phyloP scores from a whole-genome alignment of 2,888 invertebrate species.

The Rhamnusium bicolor region DNA sequence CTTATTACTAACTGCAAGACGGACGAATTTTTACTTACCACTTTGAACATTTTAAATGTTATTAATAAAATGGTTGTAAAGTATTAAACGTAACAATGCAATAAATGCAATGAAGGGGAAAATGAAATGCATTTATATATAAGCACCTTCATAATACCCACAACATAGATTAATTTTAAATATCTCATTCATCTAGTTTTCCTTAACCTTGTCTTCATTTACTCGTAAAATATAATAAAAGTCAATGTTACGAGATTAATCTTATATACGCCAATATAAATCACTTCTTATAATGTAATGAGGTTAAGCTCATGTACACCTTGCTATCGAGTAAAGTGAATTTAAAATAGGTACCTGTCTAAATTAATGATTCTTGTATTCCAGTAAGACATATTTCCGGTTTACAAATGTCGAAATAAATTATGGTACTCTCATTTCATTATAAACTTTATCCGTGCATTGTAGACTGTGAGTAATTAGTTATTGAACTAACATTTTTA shows the following conservation, averaged over 20 bases:
- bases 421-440: too few relatives aligned
- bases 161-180: background rate
- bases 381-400: background rate
- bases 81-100: background rate
- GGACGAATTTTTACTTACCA: background rate
- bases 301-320: conserved; percentile 2
- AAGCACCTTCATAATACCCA: background rate
- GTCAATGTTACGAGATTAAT: background rate
- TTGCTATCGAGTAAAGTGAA: background rate
- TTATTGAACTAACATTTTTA: too few relatives aligned
- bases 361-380: background rate
- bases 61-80: background rate
- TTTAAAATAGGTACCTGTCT: background rate
- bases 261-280: background rate
- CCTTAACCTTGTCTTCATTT: conserved; percentile 1
- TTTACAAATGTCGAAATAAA: background rate
- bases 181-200: background rate
- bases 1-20: background rate
- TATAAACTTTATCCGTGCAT: too few relatives aligned
- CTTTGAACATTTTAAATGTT: conserved; percentile 5
- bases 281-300: conserved; percentile 13
- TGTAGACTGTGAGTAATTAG: too few relatives aligned
- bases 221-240: background rate
- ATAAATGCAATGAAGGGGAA: background rate
- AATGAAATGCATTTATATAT: conserved; percentile 4